These are phyloP conservation scores for Physocephala rufipes DNA, from an alignment of 2,888 invertebrate species.

Conservation along the genomic window DNA sequence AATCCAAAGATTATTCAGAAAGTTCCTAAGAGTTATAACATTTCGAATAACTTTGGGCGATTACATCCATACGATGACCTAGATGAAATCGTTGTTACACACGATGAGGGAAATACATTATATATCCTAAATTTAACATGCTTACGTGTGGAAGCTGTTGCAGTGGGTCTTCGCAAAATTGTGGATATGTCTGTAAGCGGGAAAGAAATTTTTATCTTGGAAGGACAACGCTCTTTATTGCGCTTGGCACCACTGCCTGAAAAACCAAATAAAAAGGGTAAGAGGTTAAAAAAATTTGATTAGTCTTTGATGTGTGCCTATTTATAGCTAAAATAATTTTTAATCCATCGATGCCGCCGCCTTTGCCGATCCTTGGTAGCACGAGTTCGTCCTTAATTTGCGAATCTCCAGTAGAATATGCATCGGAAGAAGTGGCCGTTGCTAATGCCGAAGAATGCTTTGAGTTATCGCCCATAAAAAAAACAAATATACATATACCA, in stretches of 20 bases:
- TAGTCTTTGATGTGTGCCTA: slow-evolving; percentile 51
- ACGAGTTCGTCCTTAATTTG: slow-evolving; percentile 51
- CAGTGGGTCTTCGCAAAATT: slow-evolving; percentile 71
- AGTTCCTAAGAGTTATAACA: slow-evolving; percentile 31
- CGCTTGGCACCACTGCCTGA: slow-evolving; percentile 82
- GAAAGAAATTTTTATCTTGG: slow-evolving; percentile 82
- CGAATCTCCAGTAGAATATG: slow-evolving; percentile 62
- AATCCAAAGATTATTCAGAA: slow-evolving; percentile 69
- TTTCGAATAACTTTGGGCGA: slow-evolving; percentile 69
- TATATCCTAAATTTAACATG: slow-evolving; percentile 80
- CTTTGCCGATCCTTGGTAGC: slow-evolving; percentile 55
- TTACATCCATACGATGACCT: slow-evolving; percentile 71
- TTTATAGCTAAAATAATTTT: slow-evolving; percentile 59
- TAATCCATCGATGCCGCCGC: slow-evolving; percentile 62
- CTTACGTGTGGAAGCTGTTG: slow-evolving; percentile 73
- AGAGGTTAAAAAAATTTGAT: too few relatives aligned
- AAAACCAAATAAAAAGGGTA: slow-evolving; percentile 66
- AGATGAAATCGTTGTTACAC: slow-evolving; percentile 78
- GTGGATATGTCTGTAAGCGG: slow-evolving; percentile 58
- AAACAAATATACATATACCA: slow-evolving; percentile 66
- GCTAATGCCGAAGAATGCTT: slow-evolving; percentile 79
- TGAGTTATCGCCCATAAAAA: slow-evolving; percentile 73
- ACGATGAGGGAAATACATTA: slow-evolving; percentile 72
- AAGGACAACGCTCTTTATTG: slow-evolving; percentile 80
- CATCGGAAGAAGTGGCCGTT: slow-evolving; percentile 66